Base-by-base conservation (phyloP, 1,140 invertebrate species). In the Spodoptera frugiperda region DNA sequence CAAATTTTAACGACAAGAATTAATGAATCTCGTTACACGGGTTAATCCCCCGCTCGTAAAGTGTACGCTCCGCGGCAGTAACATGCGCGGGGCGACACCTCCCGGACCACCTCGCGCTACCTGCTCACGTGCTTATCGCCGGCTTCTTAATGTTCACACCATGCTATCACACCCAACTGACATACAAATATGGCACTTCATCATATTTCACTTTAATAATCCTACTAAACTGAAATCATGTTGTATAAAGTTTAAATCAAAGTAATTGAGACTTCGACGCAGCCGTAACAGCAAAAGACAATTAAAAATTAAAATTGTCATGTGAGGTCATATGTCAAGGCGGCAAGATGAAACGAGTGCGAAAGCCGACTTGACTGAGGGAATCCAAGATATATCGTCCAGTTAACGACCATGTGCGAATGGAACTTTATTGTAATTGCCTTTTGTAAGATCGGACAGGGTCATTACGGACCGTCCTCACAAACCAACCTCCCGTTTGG, bases 1-100 rank as follows among this genome's bases (percentile, higher is more conserved):
- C 94, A 94, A 94, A 94, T 94, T 94, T 94, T 94, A 94, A 94
- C 94, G 93, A 94, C 94, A 94, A 93, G 91, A 94, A 94, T 94
- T 94, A 94, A 94, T 94, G 93, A 94, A 93, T 94, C 94, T 94
- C 93, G 93, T 94, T 94, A 94, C 93, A 92, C 86, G 94, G 94
- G 94, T 94, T 94, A 94, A 94, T 94, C 93, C 91, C 89, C 85
- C 86, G 91, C 82, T 94, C 94, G 94, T 94, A 94, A 94, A 94
- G 90, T 91, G 91, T 90, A 79, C 88, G 88, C 90, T 89, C 84
- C 76, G 80, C 54, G 87, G 87, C 89, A 89, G 87, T 91, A 87
- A 93, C 89, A 89, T 92, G 87, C 81, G 85, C 82, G 82, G 84
- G 84, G 78, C 75, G 82, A 79, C 72, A 78, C 78, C 57, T 78